These are phyloP conservation scores for Dreissena polymorpha DNA, from an alignment of 1,140 invertebrate genomes.

Conservation along the genomic window DNA sequence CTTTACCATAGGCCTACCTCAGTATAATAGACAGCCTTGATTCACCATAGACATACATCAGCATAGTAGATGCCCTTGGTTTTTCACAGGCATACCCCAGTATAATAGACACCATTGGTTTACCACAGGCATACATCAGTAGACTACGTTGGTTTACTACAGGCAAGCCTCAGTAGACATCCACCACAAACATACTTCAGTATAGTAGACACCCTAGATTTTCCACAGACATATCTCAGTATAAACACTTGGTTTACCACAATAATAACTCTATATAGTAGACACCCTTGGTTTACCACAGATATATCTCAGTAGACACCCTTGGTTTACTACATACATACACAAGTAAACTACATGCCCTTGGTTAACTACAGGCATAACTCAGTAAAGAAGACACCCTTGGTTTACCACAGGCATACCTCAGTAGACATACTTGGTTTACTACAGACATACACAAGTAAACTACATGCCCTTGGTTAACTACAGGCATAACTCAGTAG, in stretches of 20 bases:
- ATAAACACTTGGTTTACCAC: neutral
- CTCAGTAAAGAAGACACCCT: conserved; percentile 89
- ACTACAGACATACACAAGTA: conserved; percentile 84
- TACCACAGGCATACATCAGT: conserved; percentile 84
- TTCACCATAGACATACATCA: conserved; percentile 82
- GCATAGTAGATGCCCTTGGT: conserved; percentile 88
- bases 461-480: conserved; percentile 90
- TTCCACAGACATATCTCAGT: conserved; percentile 84
- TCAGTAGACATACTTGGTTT: conserved; percentile 81
- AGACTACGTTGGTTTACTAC: no score
- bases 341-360: conserved; percentile 90
- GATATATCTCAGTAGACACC: conserved; percentile 89
- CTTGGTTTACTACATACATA: conserved; percentile 77
- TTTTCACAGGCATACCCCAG: conserved; percentile 83
- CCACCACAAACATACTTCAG: no score
- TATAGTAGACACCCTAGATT: no score
- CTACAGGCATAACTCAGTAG: no score
- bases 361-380: conserved; percentile 80
- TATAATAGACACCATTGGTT: conserved; percentile 86
- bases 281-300: conserved; percentile 82
- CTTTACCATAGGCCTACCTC: conserved; percentile 82
- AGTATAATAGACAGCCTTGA: conserved; percentile 88
- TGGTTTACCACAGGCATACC: conserved; percentile 79
- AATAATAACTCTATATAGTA: conserved; percentile 88
- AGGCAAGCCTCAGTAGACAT: no score